Evolutionary conservation across 2,888 invertebrate species (phyloP).

Genomic region (Lasioglossum marginatum): DNA sequence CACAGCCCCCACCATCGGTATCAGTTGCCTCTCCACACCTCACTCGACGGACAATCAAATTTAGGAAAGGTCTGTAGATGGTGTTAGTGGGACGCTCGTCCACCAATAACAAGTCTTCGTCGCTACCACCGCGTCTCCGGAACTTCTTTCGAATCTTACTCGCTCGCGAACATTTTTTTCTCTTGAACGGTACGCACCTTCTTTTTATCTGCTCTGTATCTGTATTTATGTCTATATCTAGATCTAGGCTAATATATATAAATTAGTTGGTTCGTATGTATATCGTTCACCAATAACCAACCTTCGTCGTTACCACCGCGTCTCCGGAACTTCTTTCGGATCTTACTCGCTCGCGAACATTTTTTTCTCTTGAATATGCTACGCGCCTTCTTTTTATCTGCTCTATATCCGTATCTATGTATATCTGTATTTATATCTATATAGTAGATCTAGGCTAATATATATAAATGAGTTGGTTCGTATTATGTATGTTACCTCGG

Average conservation of each 20-base stretch:
- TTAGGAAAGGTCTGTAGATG: constrained; percentile 51
- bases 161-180: background rate
- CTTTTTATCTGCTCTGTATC: background rate
- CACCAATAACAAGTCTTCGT: constrained; percentile 23
- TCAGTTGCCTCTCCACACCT: constrained; percentile 27
- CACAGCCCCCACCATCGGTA: constrained; percentile 37
- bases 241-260: background rate
- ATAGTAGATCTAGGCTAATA: background rate
- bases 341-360: background rate
- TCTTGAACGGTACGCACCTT: background rate
- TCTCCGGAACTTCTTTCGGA: constrained; percentile 32
- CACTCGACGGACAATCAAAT: constrained; percentile 44
- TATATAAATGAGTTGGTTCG: background rate
- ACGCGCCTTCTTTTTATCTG: background rate
- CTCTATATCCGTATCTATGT: background rate
- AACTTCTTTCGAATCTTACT: constrained; percentile 30
- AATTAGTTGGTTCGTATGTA: background rate
- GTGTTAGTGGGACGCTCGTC: constrained; percentile 38
- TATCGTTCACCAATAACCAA: constrained; percentile 16
- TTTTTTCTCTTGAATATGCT: no score
- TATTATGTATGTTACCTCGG: background rate
- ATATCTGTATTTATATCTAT: no score
- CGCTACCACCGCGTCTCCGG: background rate
- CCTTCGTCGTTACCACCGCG: background rate
- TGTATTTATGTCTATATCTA: background rate